Conservation (phyloP, 2,113 vertebrate species). For the Siphamia tubifer region DNA sequence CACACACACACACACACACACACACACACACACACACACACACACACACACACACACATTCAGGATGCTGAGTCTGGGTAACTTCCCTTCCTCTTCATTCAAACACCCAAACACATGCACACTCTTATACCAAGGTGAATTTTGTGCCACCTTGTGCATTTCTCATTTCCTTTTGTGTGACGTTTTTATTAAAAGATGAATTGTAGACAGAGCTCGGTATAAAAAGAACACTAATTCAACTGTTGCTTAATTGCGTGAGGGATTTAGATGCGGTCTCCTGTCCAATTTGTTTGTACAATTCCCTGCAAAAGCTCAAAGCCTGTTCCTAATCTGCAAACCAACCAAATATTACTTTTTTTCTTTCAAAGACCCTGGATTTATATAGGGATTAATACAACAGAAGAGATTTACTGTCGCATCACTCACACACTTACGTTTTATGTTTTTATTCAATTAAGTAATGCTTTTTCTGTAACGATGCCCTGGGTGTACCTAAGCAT, state of each 20-base stretch:
- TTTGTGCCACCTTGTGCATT: constrained; percentile 34
- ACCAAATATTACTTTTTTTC: constrained; percentile 16
- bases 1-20: background rate
- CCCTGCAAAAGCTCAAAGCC: constrained; percentile 20
- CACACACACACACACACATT: background rate
- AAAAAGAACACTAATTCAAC: constrained; percentile 59
- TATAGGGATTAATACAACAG: constrained; percentile 47
- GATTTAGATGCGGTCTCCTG: constrained; percentile 52
- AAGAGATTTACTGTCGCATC: constrained; percentile 22
- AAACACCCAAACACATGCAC: background rate
- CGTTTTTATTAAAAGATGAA: constrained; percentile 65
- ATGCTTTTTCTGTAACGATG: constrained; percentile 15
- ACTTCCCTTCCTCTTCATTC: background rate
- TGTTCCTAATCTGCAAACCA: constrained; percentile 56
- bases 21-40: constrained; percentile 19
- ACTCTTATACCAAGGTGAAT: constrained; percentile 19
- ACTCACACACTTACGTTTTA: constrained; percentile 26
- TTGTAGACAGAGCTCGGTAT: constrained; percentile 36
- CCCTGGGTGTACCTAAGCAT: background rate
- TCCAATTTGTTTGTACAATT: constrained; percentile 60
- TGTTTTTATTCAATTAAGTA: constrained; percentile 33
- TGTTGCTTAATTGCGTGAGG: constrained; percentile 67
- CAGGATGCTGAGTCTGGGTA: constrained; percentile 12
- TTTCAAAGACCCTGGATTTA: constrained; percentile 44
- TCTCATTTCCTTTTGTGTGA: constrained; percentile 45